Percentiles rank a stretch among this genome's conserved stretches.
phyloP scores from a whole-genome alignment of 2,888 invertebrate genomes.

The Eupithecia subumbrata region DNA sequence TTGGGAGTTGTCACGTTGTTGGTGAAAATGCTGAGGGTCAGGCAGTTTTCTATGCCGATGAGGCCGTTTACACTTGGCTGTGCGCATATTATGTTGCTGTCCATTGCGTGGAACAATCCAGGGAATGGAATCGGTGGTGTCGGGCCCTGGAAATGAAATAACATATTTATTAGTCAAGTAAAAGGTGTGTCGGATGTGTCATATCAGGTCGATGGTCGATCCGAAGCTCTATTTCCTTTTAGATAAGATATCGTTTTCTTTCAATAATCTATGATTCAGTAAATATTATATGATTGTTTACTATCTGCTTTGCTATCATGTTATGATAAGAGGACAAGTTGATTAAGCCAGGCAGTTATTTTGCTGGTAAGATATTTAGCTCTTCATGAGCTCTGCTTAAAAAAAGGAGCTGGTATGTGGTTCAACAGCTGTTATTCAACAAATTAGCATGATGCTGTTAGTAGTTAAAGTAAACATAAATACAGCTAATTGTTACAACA shows the following conservation, averaged over 20 bases:
- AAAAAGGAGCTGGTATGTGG: background rate
- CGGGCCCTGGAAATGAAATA: constrained; percentile 51
- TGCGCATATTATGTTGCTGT: constrained; percentile 61
- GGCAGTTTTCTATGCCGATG: constrained; percentile 71
- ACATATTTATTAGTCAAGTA: background rate
- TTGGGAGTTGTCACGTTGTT: constrained; percentile 58
- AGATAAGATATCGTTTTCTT: constrained; percentile 31
- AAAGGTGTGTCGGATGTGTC: constrained; percentile 34
- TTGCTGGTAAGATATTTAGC: background rate
- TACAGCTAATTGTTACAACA: background rate
- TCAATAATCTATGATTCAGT: constrained; percentile 6
- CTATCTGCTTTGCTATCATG: background rate
- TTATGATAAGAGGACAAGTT: background rate
- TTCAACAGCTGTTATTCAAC: background rate
- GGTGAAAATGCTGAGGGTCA: constrained; percentile 68
- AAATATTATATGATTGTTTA: background rate
- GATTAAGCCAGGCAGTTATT: background rate
- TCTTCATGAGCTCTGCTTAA: background rate
- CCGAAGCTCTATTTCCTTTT: background rate
- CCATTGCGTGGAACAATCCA: constrained; percentile 56
- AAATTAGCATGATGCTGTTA: background rate
- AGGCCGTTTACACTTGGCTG: constrained; percentile 66
- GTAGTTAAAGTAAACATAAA: background rate
- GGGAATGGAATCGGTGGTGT: constrained; percentile 43
- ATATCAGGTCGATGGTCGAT: constrained; percentile 21